Percentiles rank a stretch among this genome's conserved stretches.
Conservation (phyloP, 2,797 vertebrate species). For the Alectoris magna region DNA sequence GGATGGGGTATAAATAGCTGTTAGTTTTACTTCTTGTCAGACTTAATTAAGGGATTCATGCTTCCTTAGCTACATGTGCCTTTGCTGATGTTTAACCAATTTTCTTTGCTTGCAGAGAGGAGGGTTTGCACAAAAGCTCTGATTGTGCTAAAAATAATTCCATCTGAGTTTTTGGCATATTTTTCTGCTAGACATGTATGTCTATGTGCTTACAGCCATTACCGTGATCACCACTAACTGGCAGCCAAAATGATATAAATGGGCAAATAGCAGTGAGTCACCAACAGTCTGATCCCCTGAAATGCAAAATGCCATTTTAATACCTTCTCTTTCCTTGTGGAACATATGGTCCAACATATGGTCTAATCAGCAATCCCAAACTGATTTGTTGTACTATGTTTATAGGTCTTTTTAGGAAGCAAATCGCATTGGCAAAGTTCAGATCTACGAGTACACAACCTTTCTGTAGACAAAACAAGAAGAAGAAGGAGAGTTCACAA, state of each 20-base stretch:
- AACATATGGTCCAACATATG: background rate
- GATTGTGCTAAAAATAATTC: background rate
- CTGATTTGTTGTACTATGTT: background rate
- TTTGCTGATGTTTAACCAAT: conserved; percentile 12
- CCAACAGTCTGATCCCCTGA: background rate
- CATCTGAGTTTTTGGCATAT: background rate
- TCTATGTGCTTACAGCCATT: rapidly evolving
- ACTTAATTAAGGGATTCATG: conserved; percentile 54
- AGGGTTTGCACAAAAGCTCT: conserved; percentile 5
- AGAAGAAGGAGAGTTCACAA: background rate
- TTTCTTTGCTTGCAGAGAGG: background rate
- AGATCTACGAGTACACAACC: background rate
- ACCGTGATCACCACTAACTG: rapidly evolving
- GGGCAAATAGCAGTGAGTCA: background rate
- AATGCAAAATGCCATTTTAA: background rate
- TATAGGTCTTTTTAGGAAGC: background rate
- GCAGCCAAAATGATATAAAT: background rate
- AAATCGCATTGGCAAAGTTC: background rate
- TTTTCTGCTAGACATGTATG: background rate
- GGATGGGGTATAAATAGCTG: conserved; percentile 38
- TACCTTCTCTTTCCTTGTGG: background rate
- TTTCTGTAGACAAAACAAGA: background rate
- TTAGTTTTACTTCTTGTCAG: conserved; percentile 18
- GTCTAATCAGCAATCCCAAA: background rate
- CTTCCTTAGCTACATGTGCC: background rate